phyloP scores from a whole-genome alignment of 2,797 vertebrate species.

The Erpetoichthys calabaricus region DNA sequence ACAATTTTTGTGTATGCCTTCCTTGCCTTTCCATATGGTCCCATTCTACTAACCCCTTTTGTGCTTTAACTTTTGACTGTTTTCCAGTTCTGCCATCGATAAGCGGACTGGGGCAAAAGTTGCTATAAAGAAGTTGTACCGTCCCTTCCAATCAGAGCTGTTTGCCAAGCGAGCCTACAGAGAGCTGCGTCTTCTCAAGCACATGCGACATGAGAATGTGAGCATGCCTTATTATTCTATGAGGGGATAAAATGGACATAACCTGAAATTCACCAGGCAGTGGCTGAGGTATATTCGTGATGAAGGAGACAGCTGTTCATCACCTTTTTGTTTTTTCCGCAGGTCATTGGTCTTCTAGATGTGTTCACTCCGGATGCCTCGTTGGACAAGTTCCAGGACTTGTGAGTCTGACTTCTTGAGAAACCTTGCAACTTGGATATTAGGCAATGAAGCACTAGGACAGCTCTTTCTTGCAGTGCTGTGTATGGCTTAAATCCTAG shows the following conservation, averaged over 20 bases:
- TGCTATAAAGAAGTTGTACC: constrained; percentile 85
- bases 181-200: constrained; percentile 78
- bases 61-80: no score
- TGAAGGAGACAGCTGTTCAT: background rate
- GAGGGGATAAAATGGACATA: background rate
- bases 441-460: constrained; percentile 2
- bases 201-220: constrained; percentile 90
- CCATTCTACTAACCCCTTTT: no score
- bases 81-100: constrained; percentile 68
- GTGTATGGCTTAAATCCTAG: constrained; percentile 11
- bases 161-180: constrained; percentile 82
- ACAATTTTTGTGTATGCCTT: no score
- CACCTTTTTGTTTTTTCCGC: background rate
- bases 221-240: constrained; percentile 23
- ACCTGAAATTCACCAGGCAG: background rate
- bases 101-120: constrained; percentile 54
- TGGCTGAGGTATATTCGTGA: no score
- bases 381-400: constrained; percentile 79
- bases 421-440: no score
- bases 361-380: constrained; percentile 84
- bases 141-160: constrained; percentile 85
- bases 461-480: constrained; percentile 4
- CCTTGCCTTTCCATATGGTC: no score
- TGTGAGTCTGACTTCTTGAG: constrained; percentile 58
- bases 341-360: constrained; percentile 93